Base-by-base conservation (phyloP, 2,888 invertebrate species). In the Resseliella maxima region DNA sequence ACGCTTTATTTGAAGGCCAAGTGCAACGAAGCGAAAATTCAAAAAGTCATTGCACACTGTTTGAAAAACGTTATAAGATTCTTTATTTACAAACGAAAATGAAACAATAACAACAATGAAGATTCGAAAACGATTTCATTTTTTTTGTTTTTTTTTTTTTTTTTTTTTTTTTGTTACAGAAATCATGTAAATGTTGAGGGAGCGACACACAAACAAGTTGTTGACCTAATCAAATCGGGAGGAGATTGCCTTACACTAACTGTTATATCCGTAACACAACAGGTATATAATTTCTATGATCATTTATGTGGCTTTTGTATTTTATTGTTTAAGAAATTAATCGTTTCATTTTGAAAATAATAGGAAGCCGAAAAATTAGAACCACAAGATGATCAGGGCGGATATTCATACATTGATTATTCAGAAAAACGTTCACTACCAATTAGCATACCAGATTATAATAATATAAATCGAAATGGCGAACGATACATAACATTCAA, bases 151-250 rank as follows among this genome's bases (percentile, higher is more conserved):
- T 50, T 12, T 12, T 18, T 10, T 21, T 21, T 6, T 21, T 59
- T 3, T 10, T 72, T 35, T 27, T 21, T 85, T 86, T 87, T 54
- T 90, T 90, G 88, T 94, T 94, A n/a, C 93, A 98, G 99, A 88
- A 99, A 99, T 93, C 96, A 96, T 88, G 96, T 97, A 88, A 98
- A 97, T 92, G 99, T 99, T 21, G 99, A 99, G 93, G 99, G 99
- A 86, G 96, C 99, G n/a, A 99, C 99, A 64, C 99, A 99, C 92
- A 97, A 99, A 90, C 99, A 99, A 92, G 99, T 99, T 88, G 99
- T 99, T 83, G 99, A 99, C 92, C 94, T 99, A 89, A 99, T 99
- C 89, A 99, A 99, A 91, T 98, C 99, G 21, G 99, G 99, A 1
- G 99, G 99, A 27, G 99, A 99, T 92, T 96, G 96, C 88, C 93